Base-by-base conservation (phyloP, 2,797 vertebrate genomes). In the Coranthus polyacanthus region DNA sequence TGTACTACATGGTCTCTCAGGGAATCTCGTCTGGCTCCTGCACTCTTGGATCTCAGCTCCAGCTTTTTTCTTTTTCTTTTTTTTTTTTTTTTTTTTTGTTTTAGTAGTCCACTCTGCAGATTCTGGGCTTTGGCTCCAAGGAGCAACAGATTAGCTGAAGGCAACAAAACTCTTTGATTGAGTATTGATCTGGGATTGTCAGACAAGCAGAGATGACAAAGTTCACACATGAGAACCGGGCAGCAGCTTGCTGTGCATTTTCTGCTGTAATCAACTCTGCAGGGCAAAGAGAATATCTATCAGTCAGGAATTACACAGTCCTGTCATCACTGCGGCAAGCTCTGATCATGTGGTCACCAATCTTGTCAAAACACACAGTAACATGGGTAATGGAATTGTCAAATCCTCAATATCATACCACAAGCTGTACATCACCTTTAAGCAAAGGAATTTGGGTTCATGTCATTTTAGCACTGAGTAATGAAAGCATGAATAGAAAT, bases 171-270 rank as follows among this genome's bases (percentile, higher is more conserved):
- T 65, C 66, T 88, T 85, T 92, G 87, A 92, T 91, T 85, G 85
- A 83, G 82, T 92, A 92, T 93, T 77, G 92, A 93, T 93, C 79
- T 32, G 38, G 41, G 63, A 82, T 83, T 78, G 71, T 91, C 84
- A 79, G 81, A 88, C 75, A 81, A 76, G 76, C 68, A 53, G 65
- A 73, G 77, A 79, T 67, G 85, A 88, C 82, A 72, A 66, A 82
- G 79, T 85, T 82, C 75, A 65, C 76, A 73, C 64, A 65, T 49
- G 70, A 58, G 75, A 79, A 77, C 71, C 62, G 78, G 56, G 54
- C 68, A 3, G 24, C 6, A 0, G 60, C 51, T 53, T 37, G 46
- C 65, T 66, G 78, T 47, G 74, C 62, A 64, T 74, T 75, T 74
- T 79, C 61, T 78, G 59, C 60, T 53, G 62, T 68, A 69, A 80